Percentiles rank a stretch among this genome's conserved stretches.
phyloP scores from a whole-genome alignment of 2,797 vertebrate genomes.

The Hoplostethus atlanticus region DNA sequence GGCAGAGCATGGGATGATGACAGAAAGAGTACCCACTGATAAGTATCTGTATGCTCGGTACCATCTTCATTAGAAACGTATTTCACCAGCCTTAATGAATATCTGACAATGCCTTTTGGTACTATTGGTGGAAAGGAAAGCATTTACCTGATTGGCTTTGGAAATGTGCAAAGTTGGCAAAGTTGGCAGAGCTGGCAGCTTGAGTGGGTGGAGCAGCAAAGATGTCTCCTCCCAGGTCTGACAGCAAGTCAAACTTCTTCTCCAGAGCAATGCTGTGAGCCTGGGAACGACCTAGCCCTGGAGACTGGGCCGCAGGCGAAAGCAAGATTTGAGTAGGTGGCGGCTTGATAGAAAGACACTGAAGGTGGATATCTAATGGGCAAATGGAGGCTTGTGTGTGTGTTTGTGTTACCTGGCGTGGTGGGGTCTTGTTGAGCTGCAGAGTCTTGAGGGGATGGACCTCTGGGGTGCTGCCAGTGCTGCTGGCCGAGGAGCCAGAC shows the following conservation, averaged over 20 bases:
- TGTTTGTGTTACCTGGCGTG: conserved; percentile 88
- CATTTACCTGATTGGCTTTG: conserved; percentile 93
- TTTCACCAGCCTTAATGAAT: neutral
- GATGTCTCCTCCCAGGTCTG: conserved; percentile 97
- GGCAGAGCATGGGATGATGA: conserved; percentile 45
- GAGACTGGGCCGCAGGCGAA: conserved; percentile 84
- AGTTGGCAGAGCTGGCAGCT: conserved; percentile 90
- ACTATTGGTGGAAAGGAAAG: neutral
- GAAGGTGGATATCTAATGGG: neutral
- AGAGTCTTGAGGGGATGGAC: conserved; percentile 95
- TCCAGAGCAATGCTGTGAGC: conserved; percentile 88
- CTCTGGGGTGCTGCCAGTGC: conserved; percentile 96
- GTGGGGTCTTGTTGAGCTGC: conserved; percentile 95
- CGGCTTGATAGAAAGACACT: neutral
- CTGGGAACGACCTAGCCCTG: conserved; percentile 88
- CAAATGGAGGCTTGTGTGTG: neutral
- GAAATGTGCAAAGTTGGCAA: conserved; percentile 99
- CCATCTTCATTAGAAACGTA: neutral
- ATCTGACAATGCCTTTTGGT: neutral
- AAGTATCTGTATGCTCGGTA: neutral
- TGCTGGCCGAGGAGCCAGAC: conserved; percentile 96
- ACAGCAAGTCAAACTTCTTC: conserved; percentile 97
- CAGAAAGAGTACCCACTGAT: conserved; percentile 1
- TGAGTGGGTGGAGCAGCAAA: conserved; percentile 91
- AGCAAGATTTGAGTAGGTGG: neutral